Evolutionary conservation across 2,888 invertebrate species (phyloP).

Genomic region (Amiota mariae): DNA sequence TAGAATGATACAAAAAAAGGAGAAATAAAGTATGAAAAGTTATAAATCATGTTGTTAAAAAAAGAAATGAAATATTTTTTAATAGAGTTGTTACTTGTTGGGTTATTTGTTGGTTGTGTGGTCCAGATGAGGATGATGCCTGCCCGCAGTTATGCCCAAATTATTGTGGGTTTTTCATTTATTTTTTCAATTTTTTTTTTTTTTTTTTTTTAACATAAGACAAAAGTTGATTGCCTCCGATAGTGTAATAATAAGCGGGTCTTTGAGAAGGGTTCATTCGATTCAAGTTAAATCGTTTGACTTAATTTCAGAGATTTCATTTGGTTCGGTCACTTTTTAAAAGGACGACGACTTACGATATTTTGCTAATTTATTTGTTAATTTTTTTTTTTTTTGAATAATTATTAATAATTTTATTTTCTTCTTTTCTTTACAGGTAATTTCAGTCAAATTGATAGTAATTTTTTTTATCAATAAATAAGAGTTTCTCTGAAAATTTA

Average conservation of each 20-base stretch:
- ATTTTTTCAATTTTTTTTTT: background rate
- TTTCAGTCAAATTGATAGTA: no score
- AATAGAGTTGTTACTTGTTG: slow-evolving; percentile 57
- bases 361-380: slow-evolving; percentile 2
- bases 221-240: background rate
- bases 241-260: background rate
- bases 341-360: background rate
- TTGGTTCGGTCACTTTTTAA: background rate
- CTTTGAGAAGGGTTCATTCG: slow-evolving; percentile 25
- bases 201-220: background rate
- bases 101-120: background rate
- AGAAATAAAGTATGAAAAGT: slow-evolving; percentile 43
- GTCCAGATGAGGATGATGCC: background rate
- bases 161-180: background rate
- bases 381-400: background rate
- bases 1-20: background rate
- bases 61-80: slow-evolving; percentile 48
- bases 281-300: background rate
- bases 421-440: background rate
- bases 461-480: no score
- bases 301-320: slow-evolving; percentile 10
- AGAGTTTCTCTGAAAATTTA: no score
- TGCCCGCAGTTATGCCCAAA: slow-evolving; percentile 18
- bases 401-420: background rate
- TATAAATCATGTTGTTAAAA: slow-evolving; percentile 56